Base-by-base conservation (phyloP, 2,888 invertebrate genomes). In the Hymenopus coronatus region DNA sequence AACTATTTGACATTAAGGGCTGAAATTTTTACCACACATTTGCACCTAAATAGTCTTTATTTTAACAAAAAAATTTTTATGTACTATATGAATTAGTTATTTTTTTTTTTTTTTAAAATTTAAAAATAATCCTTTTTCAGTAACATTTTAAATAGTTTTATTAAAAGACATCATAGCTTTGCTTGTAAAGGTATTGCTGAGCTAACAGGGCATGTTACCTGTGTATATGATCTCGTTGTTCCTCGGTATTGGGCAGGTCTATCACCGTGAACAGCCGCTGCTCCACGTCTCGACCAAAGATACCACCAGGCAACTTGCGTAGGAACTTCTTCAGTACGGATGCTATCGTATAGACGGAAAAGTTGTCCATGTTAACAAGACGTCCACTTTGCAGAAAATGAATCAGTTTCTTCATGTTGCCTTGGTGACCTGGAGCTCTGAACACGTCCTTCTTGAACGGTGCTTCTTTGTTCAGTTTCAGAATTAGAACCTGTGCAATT, bases 301-400 rank as follows among this genome's bases (percentile, higher is more conserved):
- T 97, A 81, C 99, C 99, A 89, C 98, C 98, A 27, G 99, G 99
- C 92, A 99, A 96, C 95, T 99, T 99, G 91, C 99, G 95, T 89
- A 99, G 95, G 94, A 99, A 99, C 94, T 99, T 99, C 95, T 99
- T 99, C 90, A 99, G 95, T 90, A 99, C 99, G 93, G 99, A 99
- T 89, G 99, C 99, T 92, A 99, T 98, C 40, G 99, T 99, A 94
- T 99, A 99, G 90, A 99, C 98, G 90, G 98, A 98, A 93, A 98
- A 98, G 93, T 98, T 98, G 93, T 98, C 98, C 92, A 98, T 97
- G 94, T 98, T 98, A 89, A 98, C 97, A 91, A 98, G 94, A 88
- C 98, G 95, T 83, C 98, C 98, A 90, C 97, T 96, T 93, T 91
- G 91, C 40, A 98, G 95, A 93, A 98, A 98, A 92, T 98, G 98